These are phyloP conservation scores for Oreochromis aureus DNA, from an alignment of 2,113 vertebrate species.

Conservation along the genomic window DNA sequence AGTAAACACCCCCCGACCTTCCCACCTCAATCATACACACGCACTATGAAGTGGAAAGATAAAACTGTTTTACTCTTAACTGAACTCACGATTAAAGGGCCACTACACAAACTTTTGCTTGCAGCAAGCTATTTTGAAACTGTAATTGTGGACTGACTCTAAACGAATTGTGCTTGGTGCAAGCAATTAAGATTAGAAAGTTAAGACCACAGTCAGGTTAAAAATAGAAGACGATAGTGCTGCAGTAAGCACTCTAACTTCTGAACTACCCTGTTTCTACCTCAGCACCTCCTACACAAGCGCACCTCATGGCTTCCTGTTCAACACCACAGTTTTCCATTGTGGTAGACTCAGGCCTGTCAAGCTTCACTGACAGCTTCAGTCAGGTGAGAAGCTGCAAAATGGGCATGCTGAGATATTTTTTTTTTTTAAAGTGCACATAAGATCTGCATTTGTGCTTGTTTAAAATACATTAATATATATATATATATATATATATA, in stretches of 20 bases:
- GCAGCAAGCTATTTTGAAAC: not conserved
- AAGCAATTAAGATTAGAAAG: constrained; percentile 39
- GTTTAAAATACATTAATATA: not conserved
- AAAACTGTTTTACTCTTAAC: not conserved
- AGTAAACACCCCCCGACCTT: too few species aligned
- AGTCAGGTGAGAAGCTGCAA: constrained; percentile 6
- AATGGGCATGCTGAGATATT: not conserved
- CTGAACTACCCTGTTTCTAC: constrained; percentile 46
- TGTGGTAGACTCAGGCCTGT: constrained; percentile 18
- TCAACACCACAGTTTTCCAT: constrained; percentile 68
- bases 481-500: too few species aligned
- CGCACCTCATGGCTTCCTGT: constrained; percentile 64
- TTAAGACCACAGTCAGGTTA: constrained; percentile 39
- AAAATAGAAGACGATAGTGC: constrained; percentile 61
- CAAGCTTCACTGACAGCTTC: not conserved
- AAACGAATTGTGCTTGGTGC: not conserved
- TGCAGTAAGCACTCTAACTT: constrained; percentile 51
- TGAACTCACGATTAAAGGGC: not conserved
- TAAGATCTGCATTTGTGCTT: not conserved
- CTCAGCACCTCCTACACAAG: constrained; percentile 59
- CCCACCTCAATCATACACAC: not conserved
- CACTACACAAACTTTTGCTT: not conserved
- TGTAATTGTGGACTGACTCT: not conserved
- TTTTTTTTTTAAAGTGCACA: not conserved
- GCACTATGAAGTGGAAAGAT: not conserved